Evolutionary conservation across 2,888 invertebrate genomes (phyloP), one percentile per base, ranked within the genome.

Genomic region (Acrobasis repandana): DNA sequence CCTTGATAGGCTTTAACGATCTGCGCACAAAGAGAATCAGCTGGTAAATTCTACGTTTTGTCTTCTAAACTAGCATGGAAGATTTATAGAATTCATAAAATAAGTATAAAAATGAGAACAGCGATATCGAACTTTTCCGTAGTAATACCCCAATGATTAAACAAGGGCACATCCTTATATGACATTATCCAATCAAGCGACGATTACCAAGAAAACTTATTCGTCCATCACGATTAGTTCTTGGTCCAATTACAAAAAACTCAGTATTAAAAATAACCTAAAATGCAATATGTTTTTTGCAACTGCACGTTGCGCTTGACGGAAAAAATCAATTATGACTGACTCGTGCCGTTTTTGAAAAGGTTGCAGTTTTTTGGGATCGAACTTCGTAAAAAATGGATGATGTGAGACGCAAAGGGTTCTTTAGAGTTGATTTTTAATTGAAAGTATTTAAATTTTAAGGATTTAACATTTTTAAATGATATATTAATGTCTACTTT

Each of bases 271-370:
- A 71, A 61, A 65, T 16, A 59, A 63, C 63, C 64, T 63, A 62
- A 67, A 66, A 79, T 76, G 81, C 83, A 84, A 83, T 83, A 78
- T 75, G 72, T 82, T 90, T 88, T 90, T 89, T 86, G 82, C 46
- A 62, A 70, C 66, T 76, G 78, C 79, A 76, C 67, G 70, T 64
- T 73, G 79, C 38, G 76, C 14, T 76, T 73, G 80, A 72, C 70
- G 18, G 71, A 73, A 77, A 83, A 87, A 86, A 86, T 83, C 85
- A 85, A 86, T 88, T 86, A 80, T 72, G 69, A 73, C 63, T 67
- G 79, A 81, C 83, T 85, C 85, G 85, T 85, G 88, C 82, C 81
- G 76, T 76, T 76, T 77, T 63, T 65, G 67, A 65, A 70, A 68
- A 58, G 74, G 74, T 71, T 70, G 69, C 66, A 61, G 60, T 68